These are phyloP conservation scores for Okapia johnstoni DNA, from an alignment of 2,113 vertebrate species.

Conservation along the genomic window DNA sequence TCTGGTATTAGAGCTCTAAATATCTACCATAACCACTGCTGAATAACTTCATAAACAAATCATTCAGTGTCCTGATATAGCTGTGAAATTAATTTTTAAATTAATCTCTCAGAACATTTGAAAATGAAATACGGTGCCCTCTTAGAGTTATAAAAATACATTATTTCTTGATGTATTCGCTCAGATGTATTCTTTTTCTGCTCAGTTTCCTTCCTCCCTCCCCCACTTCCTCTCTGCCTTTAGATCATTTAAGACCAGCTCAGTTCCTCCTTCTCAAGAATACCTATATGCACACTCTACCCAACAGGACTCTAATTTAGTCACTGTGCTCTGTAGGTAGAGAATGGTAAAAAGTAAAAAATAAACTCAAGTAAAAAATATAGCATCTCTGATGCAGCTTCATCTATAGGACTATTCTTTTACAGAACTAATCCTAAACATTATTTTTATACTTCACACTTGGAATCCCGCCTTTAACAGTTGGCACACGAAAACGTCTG, in stretches of 20 bases:
- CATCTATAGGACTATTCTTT: background rate
- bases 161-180: constrained; percentile 16
- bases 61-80: background rate
- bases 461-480: constrained; percentile 33
- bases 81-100: constrained; percentile 24
- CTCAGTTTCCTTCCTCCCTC: constrained; percentile 39
- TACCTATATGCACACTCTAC: background rate
- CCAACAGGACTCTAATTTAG: background rate
- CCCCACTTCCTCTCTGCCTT: constrained; percentile 54
- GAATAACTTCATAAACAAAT: background rate
- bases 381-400: background rate
- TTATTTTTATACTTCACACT: constrained; percentile 22
- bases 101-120: constrained; percentile 34
- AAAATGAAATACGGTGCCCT: constrained; percentile 40
- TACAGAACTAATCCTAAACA: constrained; percentile 25
- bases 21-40: background rate
- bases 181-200: constrained; percentile 25
- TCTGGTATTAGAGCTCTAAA: constrained; percentile 12
- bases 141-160: constrained; percentile 18
- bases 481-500: background rate
- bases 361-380: constrained; percentile 5
- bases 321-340: background rate
- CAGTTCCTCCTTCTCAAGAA: constrained; percentile 63
- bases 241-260: constrained; percentile 10
- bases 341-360: background rate